Base-by-base conservation (phyloP, 2,888 invertebrate genomes). In the Nymphalis polychloros region DNA sequence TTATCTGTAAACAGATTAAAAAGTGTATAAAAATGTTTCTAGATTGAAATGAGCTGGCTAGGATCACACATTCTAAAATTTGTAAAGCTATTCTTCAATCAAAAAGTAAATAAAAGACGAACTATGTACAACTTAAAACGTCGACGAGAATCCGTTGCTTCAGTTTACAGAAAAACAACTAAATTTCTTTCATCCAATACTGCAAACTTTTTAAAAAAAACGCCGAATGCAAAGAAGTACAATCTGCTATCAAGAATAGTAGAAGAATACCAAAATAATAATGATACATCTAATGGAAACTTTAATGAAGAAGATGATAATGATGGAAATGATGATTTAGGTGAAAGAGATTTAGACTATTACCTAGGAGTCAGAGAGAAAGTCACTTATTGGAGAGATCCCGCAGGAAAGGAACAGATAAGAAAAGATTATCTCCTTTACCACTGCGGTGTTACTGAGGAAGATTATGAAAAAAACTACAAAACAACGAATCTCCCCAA, bases 371-470 rank as follows among this genome's bases (percentile, higher is more conserved):
- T 90, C 1, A 83, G 84, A 75, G 84, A 84, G 72, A 89, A 87
- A 77, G 90, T 91, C 72, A 86, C 78, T 8, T 91, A 79, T 69
- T 92, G 92, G 93, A 80, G 90, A 72, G 90, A 93, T 70, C 88
- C 89, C 3, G 83, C 77, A 59, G 87, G 84, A 4, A 88, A 84
- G 68, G 93, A 92, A 72, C 89, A 90, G 71, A 88, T 92, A 73
- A 82, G 83, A 66, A 91, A 82, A 81, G 93, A 93, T 70, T 93
- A 86, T 67, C 86, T 92, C 0, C 72, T 93, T 4, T 86, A 90
- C 72, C 93, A 93, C 61, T 88, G 90, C 49, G 90, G 90, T 8
- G 77, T 93, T 2, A 81, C 85, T 1, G 87, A 88, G 80, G 88
- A 90, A 68, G 91, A 92, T 49, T 93, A 92, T 66, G 83, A 92